These are phyloP conservation scores for Lontra canadensis DNA, from an alignment of 2,113 vertebrate species.

Conservation along the genomic window DNA sequence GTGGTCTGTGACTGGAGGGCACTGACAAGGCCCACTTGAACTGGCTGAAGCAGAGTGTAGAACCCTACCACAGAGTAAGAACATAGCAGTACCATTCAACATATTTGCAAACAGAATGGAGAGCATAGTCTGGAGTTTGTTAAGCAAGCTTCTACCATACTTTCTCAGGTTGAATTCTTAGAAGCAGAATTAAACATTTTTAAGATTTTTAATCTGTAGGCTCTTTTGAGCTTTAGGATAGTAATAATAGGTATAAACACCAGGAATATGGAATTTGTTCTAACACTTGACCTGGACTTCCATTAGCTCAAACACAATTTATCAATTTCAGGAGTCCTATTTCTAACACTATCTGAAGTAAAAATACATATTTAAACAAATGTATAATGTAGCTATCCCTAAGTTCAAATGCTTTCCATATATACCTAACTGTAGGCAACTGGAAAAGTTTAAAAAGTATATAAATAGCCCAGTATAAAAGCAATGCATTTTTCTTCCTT, in stretches of 20 bases:
- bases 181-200: neutral
- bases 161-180: neutral
- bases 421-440: neutral
- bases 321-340: neutral
- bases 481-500: neutral
- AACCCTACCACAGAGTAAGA: neutral
- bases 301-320: neutral
- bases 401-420: neutral
- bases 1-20: neutral
- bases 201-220: neutral
- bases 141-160: neutral
- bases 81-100: neutral
- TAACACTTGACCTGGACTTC: neutral
- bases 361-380: neutral
- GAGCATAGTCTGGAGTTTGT: neutral
- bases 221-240: neutral
- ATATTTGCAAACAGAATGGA: neutral
- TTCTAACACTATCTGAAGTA: neutral
- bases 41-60: neutral
- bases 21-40: neutral
- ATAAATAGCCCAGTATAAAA: neutral
- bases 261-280: constrained; percentile 23
- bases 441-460: neutral
- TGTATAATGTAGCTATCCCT: neutral
- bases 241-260: neutral